Conservation (phyloP, 2,888 invertebrate genomes). For the Zygogramma bicolorata region DNA sequence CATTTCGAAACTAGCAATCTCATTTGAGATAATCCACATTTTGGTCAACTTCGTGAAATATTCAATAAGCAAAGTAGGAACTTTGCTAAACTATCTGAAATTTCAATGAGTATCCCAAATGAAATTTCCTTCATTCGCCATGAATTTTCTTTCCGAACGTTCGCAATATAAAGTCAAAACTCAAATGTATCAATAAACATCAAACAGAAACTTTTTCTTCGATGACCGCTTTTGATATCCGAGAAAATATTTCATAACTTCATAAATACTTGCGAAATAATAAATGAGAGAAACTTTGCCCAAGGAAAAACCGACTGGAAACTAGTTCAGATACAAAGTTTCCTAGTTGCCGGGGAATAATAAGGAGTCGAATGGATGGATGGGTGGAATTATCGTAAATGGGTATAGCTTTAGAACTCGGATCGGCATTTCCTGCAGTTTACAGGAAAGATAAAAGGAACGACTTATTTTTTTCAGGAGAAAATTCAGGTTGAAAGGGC, state of each 20-base stretch:
- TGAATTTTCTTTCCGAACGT: conserved; percentile 9
- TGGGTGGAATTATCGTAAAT: too few relatives aligned
- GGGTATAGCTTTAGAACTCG: too few relatives aligned
- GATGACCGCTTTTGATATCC: conserved; percentile 7
- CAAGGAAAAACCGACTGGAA: background rate
- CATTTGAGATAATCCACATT: too few relatives aligned
- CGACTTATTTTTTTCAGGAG: too few relatives aligned
- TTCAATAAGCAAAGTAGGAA: background rate
- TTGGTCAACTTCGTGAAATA: background rate
- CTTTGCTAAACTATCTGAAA: background rate
- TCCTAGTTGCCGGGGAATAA: background rate
- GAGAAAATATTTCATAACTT: conserved; percentile 9
- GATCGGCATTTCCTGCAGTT: too few relatives aligned
- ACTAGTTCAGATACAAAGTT: background rate
- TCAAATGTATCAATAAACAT: conserved; percentile 8
- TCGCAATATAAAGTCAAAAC: background rate
- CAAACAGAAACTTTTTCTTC: conserved; percentile 4
- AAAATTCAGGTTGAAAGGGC: too few relatives aligned
- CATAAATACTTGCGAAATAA: conserved; percentile 16
- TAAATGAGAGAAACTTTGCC: conserved; percentile 12
- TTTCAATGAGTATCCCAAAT: background rate
- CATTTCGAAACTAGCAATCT: too few relatives aligned
- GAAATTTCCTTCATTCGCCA: background rate
- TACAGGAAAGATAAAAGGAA: too few relatives aligned
- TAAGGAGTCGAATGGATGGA: background rate